Base-by-base conservation (phyloP, 2,888 invertebrate genomes). In the Pristionchus japonicus region DNA sequence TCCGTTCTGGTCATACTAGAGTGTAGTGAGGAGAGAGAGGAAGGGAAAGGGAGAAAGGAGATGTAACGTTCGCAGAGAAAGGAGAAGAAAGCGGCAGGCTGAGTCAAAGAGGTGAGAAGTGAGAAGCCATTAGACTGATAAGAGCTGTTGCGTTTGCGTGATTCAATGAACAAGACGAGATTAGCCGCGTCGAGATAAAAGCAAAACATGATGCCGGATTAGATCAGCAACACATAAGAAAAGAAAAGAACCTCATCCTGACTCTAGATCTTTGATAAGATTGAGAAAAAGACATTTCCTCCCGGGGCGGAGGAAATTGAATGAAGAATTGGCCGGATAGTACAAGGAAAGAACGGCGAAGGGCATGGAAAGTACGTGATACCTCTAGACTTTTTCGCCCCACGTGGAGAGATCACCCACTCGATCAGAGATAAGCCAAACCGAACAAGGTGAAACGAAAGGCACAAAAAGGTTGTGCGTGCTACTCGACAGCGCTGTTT, bases 41-140 rank as follows among this genome's bases (percentile, higher is more conserved):
- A 43, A 31, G 52, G 82, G 52, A 31, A 37, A 52, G 52, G 43
- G 52, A 52, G 52, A 31, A 37, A 52, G 52, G 43, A 34, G 82
- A 83, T 83, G 82, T 52, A 52, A 83, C 82, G 49, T 83, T 83
- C 82, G 82, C 34, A 34, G 49, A 52, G 82, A 83, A 37, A 34
- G 34, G 52, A 52, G 23, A 49, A 52, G 34, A 6, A 23, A 52
- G 52, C 11, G 82, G 20, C 52, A 83, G 43, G 31, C 43, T 1
- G 23, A 47, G 80, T 20, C 49, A 34, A 52, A 83, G 31, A 20
- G 52, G 82, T 31, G 49, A 52, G 34, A 83, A 52, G 82, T 80
- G 80, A 52, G 31, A 49, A 82, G 52, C 52, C 52, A 40, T 83
- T 23, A 83, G 82, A 83, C 13, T 47, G 77, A 77, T 77, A 77